These are phyloP conservation scores for Chelonia mydas DNA, from an alignment of 2,797 vertebrate genomes.

Conservation along the genomic window DNA sequence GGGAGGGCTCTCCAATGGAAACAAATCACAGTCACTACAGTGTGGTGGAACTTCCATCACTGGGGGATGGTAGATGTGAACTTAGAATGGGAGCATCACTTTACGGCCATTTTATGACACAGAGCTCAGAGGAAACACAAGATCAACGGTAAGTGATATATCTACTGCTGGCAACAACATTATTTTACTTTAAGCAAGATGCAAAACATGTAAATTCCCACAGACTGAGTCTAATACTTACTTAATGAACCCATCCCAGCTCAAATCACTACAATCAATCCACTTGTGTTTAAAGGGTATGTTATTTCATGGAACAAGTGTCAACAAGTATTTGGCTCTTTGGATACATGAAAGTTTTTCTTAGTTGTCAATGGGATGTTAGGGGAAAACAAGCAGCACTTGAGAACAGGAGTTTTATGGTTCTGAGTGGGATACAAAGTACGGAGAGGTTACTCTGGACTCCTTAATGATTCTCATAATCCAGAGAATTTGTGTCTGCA, in stretches of 20 bases:
- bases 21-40: background rate
- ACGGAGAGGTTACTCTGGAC: background rate
- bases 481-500: background rate
- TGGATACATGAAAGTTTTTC: background rate
- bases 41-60: background rate
- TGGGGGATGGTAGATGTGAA: background rate
- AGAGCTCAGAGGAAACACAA: background rate
- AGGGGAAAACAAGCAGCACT: background rate
- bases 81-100: background rate
- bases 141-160: background rate
- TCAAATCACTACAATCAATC: background rate
- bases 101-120: background rate
- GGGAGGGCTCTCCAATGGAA: background rate
- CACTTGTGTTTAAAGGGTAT: background rate
- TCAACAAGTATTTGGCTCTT: background rate
- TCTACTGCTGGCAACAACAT: background rate
- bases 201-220: background rate
- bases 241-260: background rate
- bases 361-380: background rate
- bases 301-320: background rate
- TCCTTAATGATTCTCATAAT: background rate
- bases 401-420: background rate
- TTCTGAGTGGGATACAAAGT: background rate
- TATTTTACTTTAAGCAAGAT: background rate
- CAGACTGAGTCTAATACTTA: background rate